phyloP scores from a whole-genome alignment of 2,113 vertebrate species.

The Cariama cristata region DNA sequence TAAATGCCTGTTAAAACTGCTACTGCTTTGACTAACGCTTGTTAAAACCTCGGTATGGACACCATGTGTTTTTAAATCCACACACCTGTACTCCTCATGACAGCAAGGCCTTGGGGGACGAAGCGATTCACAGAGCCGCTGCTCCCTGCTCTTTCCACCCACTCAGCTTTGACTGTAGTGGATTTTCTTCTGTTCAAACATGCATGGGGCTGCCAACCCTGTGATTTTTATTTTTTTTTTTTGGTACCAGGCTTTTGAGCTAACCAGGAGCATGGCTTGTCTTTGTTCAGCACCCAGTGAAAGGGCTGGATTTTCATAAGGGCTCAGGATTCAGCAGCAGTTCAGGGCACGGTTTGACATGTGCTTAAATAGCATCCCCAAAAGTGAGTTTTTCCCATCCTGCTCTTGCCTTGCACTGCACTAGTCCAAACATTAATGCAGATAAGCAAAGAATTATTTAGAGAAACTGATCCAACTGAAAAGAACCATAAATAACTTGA shows the following conservation, averaged over 20 bases:
- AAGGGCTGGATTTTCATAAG: neutral
- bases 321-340: neutral
- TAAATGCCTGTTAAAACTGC: slow-evolving; percentile 10
- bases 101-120: slow-evolving; percentile 24
- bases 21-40: neutral
- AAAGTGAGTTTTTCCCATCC: neutral
- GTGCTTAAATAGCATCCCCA: neutral
- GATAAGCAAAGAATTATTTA: neutral
- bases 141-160: slow-evolving; percentile 38
- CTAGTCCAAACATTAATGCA: neutral
- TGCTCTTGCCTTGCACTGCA: neutral
- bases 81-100: slow-evolving; percentile 30
- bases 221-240: neutral
- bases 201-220: neutral
- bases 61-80: slow-evolving; percentile 7
- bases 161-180: neutral
- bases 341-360: neutral
- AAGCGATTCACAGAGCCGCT: neutral
- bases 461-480: neutral
- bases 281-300: neutral
- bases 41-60: neutral
- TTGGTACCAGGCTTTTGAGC: neutral
- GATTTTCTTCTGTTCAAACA: neutral
- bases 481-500: neutral
- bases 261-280: neutral